Evolutionary conservation across 2,797 vertebrate genomes (phyloP).

Genomic region (Coregonus suidteri): DNA sequence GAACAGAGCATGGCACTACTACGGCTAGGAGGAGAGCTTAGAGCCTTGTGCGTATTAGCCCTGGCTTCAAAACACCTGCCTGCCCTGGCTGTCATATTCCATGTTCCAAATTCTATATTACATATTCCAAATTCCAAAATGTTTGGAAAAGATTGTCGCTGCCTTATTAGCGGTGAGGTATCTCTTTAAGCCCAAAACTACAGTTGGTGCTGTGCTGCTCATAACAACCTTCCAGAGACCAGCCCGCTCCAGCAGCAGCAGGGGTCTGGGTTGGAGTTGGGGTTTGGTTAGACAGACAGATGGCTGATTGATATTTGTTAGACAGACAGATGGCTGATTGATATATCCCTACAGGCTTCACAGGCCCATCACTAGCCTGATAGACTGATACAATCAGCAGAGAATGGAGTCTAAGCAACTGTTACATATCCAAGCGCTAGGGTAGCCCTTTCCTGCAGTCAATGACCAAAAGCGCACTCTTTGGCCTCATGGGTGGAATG

Average conservation of each 20-base stretch:
- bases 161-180: too few relatives aligned
- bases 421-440: not conserved
- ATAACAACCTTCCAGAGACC: not conserved
- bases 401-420: not conserved
- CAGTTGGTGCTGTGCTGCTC: too few relatives aligned
- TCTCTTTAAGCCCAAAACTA: too few relatives aligned
- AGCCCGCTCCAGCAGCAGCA: not conserved
- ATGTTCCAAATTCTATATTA: not conserved
- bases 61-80: conserved; percentile 6
- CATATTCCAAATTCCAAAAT: too few relatives aligned
- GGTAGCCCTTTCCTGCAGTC: too few relatives aligned
- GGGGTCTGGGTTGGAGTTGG: not conserved
- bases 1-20: not conserved
- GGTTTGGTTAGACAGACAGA: conserved; percentile 20
- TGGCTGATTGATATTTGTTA: conserved; percentile 7
- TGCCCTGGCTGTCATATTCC: not conserved
- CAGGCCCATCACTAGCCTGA: not conserved
- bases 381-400: not conserved
- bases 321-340: conserved; percentile 21
- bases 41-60: conserved; percentile 23
- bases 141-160: too few relatives aligned
- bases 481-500: too few relatives aligned
- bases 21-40: conserved; percentile 7
- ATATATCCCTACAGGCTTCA: conserved; percentile 15
- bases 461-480: too few relatives aligned